These are phyloP conservation scores for Pteronotus mesoamericanus DNA, from an alignment of 2,797 vertebrate genomes.

Conservation along the genomic window DNA sequence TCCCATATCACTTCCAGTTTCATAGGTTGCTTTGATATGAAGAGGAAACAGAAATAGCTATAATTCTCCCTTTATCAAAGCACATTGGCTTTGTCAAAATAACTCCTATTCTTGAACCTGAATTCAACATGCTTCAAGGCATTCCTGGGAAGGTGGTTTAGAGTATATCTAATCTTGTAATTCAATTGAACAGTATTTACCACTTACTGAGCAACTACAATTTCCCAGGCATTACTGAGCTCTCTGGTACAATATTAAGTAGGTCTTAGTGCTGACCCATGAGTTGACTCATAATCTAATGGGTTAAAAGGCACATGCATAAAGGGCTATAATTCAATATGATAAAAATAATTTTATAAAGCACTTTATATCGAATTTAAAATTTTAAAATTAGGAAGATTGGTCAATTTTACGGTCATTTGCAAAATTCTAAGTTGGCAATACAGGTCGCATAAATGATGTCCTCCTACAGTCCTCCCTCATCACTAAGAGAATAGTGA, in stretches of 20 bases:
- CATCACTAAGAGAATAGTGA: neutral
- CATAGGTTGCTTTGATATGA: neutral
- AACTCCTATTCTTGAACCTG: neutral
- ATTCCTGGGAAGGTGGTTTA: neutral
- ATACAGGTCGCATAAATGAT: neutral
- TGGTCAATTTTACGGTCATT: neutral
- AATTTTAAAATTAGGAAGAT: neutral
- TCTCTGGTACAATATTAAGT: neutral
- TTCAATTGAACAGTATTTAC: neutral
- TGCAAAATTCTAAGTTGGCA: neutral
- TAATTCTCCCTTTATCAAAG: constrained; percentile 28
- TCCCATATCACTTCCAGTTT: neutral
- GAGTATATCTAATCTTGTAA: neutral
- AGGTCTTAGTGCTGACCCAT: neutral
- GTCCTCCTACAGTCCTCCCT: neutral
- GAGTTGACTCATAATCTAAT: neutral
- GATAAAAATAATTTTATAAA: constrained; percentile 13
- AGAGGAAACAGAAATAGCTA: neutral
- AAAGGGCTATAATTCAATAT: neutral
- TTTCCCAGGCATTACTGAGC: neutral
- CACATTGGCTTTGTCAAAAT: neutral
- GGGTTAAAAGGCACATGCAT: neutral
- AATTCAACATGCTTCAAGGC: neutral
- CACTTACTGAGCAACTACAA: neutral
- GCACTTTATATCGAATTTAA: neutral